Base-by-base conservation (phyloP, 2,113 vertebrate species). In the Engraulis encrasicolus region DNA sequence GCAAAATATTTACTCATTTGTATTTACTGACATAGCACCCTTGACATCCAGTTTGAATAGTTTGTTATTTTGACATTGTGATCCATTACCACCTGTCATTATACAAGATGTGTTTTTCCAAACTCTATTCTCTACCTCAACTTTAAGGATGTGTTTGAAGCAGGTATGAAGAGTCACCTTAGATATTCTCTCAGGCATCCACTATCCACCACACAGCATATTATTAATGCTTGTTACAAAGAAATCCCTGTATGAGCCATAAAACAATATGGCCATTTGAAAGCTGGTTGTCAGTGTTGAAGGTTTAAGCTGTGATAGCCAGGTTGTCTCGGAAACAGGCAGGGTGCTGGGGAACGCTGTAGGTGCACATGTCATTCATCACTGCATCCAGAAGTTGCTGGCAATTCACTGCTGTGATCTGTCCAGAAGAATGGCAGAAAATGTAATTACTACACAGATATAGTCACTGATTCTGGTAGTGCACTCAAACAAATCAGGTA, bases 311-410 rank as follows among this genome's bases (percentile, higher is more conserved):
- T 0, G 98, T 97, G 84, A 99, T 99, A 87, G 97, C 95, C 52
- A 97, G 94, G 90, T 94, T 98, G 85, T 99, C 98, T 85, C 97
- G 93, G 92, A 97, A 99, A 86, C 97, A 95, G 0, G 96, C 54
- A 31, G 91, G 85, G 85, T 97, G 95, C 89, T 95, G 93, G 90
- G 96, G 7, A 93, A 87, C 85, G 2, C 91, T 92, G 82, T 95
- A 95, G 91, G 91, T 5, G 93, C 85, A 96, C 85, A 96, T 86
- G 83, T 95, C 95, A 90, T 95, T 94, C 82, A n/a, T n/a, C n/a
- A 95, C 82, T 0, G 93, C 87, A 0, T 96, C 95, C 82, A 95
- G 82, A 83, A 95, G 88, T 50, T 95, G 94, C 85, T 96, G 94
- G 78, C 93, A 95, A 71, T 94, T 93, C 82, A 95, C 81, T 61